Evolutionary conservation across 23 tunicate genomes (phyloP).

Genomic region (Aplidium turbinatum): DNA sequence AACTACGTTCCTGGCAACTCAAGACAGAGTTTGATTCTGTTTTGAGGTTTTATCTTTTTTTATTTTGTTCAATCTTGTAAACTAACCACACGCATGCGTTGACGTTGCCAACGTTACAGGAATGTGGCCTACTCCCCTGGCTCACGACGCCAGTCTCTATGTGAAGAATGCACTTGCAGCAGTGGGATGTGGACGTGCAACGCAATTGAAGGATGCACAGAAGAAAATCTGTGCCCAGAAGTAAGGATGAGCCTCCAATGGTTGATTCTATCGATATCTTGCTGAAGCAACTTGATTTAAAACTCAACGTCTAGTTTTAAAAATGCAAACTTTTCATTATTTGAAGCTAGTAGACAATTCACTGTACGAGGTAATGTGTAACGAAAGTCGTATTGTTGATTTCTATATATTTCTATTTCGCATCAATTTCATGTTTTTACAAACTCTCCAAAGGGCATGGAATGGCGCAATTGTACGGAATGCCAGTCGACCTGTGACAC

Average conservation of each 20-base stretch:
- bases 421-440: too few species aligned
- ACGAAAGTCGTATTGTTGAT: neutral
- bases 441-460: constrained; percentile 74
- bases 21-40: too few species aligned
- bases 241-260: too few species aligned
- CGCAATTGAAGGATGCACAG: constrained; percentile 60
- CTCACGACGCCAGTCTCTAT: constrained; percentile 46
- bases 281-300: too few species aligned
- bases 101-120: constrained; percentile 16
- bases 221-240: constrained; percentile 57
- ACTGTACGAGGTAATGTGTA: neutral
- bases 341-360: neutral
- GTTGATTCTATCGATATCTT: too few species aligned
- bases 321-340: neutral
- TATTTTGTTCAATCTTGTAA: too few species aligned
- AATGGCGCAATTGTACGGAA: constrained; percentile 87
- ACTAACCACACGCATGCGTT: too few species aligned
- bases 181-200: constrained; percentile 75
- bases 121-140: constrained; percentile 74
- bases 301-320: neutral
- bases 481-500: constrained; percentile 89
- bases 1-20: too few species aligned
- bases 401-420: too few species aligned
- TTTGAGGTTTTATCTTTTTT: too few species aligned
- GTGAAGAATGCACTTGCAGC: constrained; percentile 66